A percentile compares a stretch with the other conserved stretches of the same genome.
Evolutionary conservation across 2,888 invertebrate genomes (phyloP).

Genomic region (Heterodera filipjevi): DNA sequence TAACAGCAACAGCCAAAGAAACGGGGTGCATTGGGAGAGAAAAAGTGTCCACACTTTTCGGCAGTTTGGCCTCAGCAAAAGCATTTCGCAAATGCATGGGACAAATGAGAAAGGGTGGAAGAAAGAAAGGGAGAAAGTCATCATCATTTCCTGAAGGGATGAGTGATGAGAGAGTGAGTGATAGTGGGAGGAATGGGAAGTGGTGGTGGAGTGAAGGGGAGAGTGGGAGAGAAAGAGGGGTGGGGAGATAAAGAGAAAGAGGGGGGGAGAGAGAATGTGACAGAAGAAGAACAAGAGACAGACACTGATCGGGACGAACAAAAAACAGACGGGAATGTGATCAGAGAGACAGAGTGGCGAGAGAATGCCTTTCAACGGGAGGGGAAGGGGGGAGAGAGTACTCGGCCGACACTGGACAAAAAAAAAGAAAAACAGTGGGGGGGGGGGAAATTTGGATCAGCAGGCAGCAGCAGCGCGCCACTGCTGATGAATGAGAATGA

Average conservation of each 20-base stretch:
- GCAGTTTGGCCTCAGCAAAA: not conserved
- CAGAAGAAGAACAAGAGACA: not conserved
- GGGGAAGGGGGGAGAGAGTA: not conserved
- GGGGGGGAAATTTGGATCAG: conserved; percentile 6
- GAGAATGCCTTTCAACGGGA: not conserved
- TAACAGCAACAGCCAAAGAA: not conserved
- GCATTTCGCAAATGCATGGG: conserved; percentile 12
- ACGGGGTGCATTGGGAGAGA: not conserved
- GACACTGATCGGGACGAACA: not conserved
- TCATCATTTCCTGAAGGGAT: not conserved
- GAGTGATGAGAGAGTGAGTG: not conserved
- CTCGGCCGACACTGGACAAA: not conserved
- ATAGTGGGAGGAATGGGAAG: not conserved
- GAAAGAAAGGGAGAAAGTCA: not conserved
- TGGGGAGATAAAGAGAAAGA: not conserved
- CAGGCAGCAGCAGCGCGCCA: not conserved
- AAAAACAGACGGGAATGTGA: not conserved
- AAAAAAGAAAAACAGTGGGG: not conserved
- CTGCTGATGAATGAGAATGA: not conserved
- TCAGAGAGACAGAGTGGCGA: not conserved
- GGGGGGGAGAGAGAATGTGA: not conserved
- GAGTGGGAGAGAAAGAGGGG: not conserved
- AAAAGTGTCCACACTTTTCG: not conserved
- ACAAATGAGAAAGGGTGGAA: not conserved
- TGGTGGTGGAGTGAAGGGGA: not conserved